Evolutionary conservation across 2,888 invertebrate genomes (phyloP), one percentile per base, ranked within the genome.

Genomic region (Trilocha varians): DNA sequence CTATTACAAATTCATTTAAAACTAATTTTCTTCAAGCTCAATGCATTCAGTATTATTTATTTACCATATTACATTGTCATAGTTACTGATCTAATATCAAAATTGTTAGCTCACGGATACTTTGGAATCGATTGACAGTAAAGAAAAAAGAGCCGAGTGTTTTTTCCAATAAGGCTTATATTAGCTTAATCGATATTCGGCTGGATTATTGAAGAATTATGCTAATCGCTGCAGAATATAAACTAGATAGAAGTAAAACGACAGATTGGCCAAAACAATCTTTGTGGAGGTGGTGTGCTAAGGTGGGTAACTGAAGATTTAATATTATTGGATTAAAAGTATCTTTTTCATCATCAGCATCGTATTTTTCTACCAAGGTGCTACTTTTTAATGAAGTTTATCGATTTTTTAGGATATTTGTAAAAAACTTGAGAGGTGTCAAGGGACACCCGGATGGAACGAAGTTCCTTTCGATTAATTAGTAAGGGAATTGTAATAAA

Each of bases 181-280:
- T 48, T 51, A 42, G 48, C 42, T 52, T 48, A 37, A 40, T 13
- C 5, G 13, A 13, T 8, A 33, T 16, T 33, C 34, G 37, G 39
- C 37, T 25, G 42, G 53, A 65, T 66, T 62, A 71, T 65, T 54
- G 60, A 56, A 50, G 61, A 70, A 72, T 72, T 74, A 72, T 73
- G 73, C 60, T 62, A 69, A 73, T 70, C 48, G 49, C 49, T 44
- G 49, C 46, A 49, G 60, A 68, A 64, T 64, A 56, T 62, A 65
- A 64, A 67, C 57, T 58, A 61, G 64, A 53, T 57, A 55, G 52
- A 56, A 61, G 55, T 62, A 62, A 62, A 59, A 63, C 60, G 61
- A 59, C 55, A 59, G 59, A 64, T 64, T 66, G 61, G 61, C 51
- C 48, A 42, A 63, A 62, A 57, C 56, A 57, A 47, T 55, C 44